These are phyloP conservation scores for Acridotheres tristis DNA, from an alignment of 2,797 vertebrate species.

Conservation along the genomic window DNA sequence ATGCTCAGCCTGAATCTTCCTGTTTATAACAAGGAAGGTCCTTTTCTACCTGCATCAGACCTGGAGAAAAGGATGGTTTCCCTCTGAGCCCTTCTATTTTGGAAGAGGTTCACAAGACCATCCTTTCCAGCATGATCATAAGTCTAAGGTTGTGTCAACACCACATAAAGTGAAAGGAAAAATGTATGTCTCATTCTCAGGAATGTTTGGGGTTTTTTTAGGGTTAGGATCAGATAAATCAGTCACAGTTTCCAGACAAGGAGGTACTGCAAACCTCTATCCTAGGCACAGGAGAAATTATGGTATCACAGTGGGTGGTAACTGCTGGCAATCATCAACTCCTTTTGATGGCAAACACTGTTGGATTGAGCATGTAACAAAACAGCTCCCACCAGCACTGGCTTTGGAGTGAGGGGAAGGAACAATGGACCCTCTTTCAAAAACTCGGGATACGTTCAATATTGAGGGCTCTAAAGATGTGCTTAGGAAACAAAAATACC, in stretches of 20 bases:
- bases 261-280: background rate
- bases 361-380: slow-evolving; percentile 9
- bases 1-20: background rate
- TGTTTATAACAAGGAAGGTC: background rate
- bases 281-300: slow-evolving; percentile 4
- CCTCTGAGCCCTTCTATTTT: background rate
- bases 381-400: slow-evolving; percentile 25
- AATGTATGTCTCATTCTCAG: background rate
- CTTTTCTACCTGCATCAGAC: background rate
- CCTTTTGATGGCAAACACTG: slow-evolving; percentile 27
- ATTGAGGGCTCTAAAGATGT: slow-evolving; percentile 30
- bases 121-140: background rate
- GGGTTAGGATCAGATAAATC: background rate
- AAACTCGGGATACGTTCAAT: background rate
- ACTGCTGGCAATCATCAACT: slow-evolving; percentile 40
- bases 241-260: slow-evolving; percentile 13
- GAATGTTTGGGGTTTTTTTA: background rate
- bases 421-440: slow-evolving; percentile 36
- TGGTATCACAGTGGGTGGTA: slow-evolving; percentile 38
- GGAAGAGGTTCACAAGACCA: background rate
- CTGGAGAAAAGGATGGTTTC: background rate
- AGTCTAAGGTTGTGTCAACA: background rate
- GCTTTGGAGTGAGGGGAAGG: background rate
- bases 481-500: slow-evolving; percentile 38
- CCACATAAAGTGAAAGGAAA: slow-evolving; percentile 7